Evolutionary conservation across 2,797 vertebrate genomes (phyloP).

Genomic region (Mycteria americana): DNA sequence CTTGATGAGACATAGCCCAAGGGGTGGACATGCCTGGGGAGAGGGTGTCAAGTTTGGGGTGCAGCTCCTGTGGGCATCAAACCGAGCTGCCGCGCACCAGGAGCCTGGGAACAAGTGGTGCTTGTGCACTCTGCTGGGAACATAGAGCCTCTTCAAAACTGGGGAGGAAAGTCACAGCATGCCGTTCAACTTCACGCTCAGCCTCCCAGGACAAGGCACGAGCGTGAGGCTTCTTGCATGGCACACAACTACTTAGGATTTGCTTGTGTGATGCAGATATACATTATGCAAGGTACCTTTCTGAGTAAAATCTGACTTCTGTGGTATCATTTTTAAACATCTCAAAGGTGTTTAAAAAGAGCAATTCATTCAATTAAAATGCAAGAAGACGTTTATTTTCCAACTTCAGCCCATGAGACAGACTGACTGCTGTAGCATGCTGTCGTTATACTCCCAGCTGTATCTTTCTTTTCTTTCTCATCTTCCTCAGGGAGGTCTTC

Average conservation of each 20-base stretch:
- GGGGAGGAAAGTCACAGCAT: neutral
- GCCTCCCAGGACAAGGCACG: neutral
- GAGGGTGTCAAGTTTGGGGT: neutral
- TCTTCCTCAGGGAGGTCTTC: neutral
- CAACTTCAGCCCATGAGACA: neutral
- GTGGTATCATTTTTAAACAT: neutral
- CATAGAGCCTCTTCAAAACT: rapidly evolving
- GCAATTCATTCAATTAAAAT: neutral
- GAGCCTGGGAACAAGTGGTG: neutral
- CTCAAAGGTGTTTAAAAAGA: neutral
- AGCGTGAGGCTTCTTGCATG: neutral
- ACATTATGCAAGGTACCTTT: neutral
- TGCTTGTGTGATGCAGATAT: rapidly evolving
- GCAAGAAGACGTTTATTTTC: neutral
- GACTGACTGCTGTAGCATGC: neutral
- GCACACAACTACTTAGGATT: rapidly evolving
- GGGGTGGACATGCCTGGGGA: neutral
- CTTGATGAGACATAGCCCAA: neutral
- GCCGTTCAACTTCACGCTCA: neutral
- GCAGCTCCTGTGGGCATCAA: neutral
- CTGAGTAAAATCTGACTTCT: neutral
- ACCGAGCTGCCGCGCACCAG: neutral
- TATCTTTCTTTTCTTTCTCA: neutral
- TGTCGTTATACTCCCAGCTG: neutral
- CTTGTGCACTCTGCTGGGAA: rapidly evolving